Base-by-base conservation (phyloP, 1,140 invertebrate species). In the Chymomyza costata region DNA sequence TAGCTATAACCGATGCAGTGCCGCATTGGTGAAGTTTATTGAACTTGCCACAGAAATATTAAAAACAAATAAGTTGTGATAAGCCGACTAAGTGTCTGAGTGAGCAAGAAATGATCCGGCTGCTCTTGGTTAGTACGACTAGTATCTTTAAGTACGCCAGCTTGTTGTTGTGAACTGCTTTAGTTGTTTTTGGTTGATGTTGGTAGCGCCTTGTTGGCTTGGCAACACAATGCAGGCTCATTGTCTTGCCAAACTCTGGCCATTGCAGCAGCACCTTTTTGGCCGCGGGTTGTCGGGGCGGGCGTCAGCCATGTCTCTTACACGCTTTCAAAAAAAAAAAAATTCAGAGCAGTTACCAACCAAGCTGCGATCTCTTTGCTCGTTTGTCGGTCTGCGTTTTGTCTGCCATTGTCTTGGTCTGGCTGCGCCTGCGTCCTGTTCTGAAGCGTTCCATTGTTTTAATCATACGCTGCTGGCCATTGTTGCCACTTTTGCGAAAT, bases 391-490 rank as follows among this genome's bases (percentile, higher is more conserved):
- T 48, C 53, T 52, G 48, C 57, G 66, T 73, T 65, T 68, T 51
- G 46, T n/a, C n/a, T n/a, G 67, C 52, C 48, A 60, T 64, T 61
- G 65, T 65, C n/a, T 64, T 13, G 17, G 34, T 41, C 21, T 38
- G 45, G 28, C 59, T 30, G 46, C 44, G 62, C 47, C 52, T 38
- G 63, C 39, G 40, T 62, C 69, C 62, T 73, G 73, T 69, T 56
- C 55, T 53, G 50, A 41, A 28, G 30, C 57, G 21, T 55, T 62
- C 73, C 73, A 78, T 78, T 78, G 73, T 78, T 78, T 63, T 51
- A 80, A 80, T 78, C 71, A 78, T n/a, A n/a, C n/a, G 67, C 71
- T 57, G 63, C 43, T 46, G 49, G 59, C 58, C 64, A 73, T 78
- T 78, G 73, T 78, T 78, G 64, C 40, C 67, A 57, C 48, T 46